Evolutionary conservation across 1,140 invertebrate species (phyloP).

Genomic region (Heliothis virescens): DNA sequence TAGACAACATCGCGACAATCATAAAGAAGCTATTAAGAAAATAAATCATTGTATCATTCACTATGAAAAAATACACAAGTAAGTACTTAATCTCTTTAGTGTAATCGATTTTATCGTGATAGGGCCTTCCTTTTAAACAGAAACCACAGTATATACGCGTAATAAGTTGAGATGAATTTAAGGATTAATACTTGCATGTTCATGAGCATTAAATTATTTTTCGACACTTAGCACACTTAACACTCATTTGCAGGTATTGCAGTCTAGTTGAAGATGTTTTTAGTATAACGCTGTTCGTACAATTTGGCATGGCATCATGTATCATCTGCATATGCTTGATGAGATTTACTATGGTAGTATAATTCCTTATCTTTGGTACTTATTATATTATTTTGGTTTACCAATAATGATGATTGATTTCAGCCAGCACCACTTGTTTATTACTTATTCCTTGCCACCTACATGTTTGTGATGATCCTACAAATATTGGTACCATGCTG

Average conservation of each 20-base stretch:
- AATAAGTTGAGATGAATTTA: not conserved
- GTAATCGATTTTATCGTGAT: too few species aligned
- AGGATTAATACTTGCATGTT: not conserved
- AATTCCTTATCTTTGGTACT: not conserved
- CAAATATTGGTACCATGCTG: conserved; percentile 74
- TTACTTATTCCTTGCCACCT: conserved; percentile 69
- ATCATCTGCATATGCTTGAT: conserved; percentile 74
- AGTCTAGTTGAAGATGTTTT: conserved; percentile 67
- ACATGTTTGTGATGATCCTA: conserved; percentile 68
- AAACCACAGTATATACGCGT: too few species aligned
- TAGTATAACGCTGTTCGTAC: conserved; percentile 66
- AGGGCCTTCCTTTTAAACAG: too few species aligned
- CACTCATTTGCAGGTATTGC: conserved; percentile 67
- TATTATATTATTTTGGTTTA: too few species aligned
- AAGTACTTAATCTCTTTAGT: conserved; percentile 40
- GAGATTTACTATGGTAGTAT: conserved; percentile 72
- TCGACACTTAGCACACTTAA: too few species aligned
- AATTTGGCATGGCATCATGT: conserved; percentile 69
- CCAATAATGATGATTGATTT: conserved; percentile 24
- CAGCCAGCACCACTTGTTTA: conserved; percentile 69
- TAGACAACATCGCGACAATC: not conserved
- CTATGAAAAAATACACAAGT: conserved; percentile 65
- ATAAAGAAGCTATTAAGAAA: conserved; percentile 43
- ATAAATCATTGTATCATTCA: conserved; percentile 66
- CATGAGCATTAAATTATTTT: not conserved